A percentile compares a stretch with the other conserved stretches of the same genome.
These are phyloP conservation scores for Trichacis sp. DNA, from an alignment of 2,888 invertebrate species.

Conservation along the genomic window DNA sequence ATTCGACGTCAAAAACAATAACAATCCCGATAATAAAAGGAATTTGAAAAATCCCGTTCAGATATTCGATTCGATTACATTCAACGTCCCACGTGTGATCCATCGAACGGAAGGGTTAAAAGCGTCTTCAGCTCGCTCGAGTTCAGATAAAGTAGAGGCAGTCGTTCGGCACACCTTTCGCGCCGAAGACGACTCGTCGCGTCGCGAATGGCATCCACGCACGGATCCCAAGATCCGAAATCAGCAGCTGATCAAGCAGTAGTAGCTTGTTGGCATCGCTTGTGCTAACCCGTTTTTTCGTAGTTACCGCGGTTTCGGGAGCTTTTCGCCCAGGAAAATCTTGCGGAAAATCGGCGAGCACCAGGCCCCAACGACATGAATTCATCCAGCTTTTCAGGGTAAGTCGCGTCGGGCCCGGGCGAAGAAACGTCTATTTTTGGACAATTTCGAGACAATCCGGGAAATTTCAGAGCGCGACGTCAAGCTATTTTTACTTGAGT, in stretches of 20 bases:
- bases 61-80: too few relatives aligned
- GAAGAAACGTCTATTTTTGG: conserved; percentile 5
- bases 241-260: conserved; percentile 48
- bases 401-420: conserved; percentile 2
- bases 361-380: conserved; percentile 20
- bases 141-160: neutral
- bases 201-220: conserved; percentile 14
- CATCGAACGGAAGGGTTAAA: conserved; percentile 1
- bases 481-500: neutral
- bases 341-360: conserved; percentile 36
- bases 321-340: too few relatives aligned
- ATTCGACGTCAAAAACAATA: too few relatives aligned
- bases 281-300: conserved; percentile 40
- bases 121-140: neutral
- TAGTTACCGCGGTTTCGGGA: conserved; percentile 23
- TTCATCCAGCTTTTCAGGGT: conserved; percentile 17
- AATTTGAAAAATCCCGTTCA: too few relatives aligned
- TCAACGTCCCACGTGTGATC: neutral
- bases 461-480: neutral
- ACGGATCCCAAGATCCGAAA: conserved; percentile 28
- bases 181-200: conserved; percentile 1
- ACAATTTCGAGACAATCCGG: neutral
- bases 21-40: too few relatives aligned
- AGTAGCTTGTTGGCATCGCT: conserved; percentile 60
- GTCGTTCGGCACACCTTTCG: conserved; percentile 1